Percentiles rank a stretch among this genome's conserved stretches.
phyloP scores from a whole-genome alignment of 30 jellyfish, hydroid and myxozoan genomes.

The Hydractinia symbiolongicarpus region DNA sequence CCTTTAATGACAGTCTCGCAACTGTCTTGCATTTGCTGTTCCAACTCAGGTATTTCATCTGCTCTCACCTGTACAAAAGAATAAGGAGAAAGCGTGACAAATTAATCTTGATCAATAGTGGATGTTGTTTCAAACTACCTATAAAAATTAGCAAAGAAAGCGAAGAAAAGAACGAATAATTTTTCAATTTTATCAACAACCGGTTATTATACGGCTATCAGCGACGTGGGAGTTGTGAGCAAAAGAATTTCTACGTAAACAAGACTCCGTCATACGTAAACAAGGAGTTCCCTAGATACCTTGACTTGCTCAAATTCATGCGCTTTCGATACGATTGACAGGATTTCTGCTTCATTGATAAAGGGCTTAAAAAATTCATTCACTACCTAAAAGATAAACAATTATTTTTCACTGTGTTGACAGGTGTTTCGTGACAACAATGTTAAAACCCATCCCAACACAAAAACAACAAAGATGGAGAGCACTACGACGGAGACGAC shows the following conservation, averaged over 20 bases:
- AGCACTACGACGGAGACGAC: background rate
- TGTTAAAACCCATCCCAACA: too few relatives aligned
- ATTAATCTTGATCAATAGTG: background rate
- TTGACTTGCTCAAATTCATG: constrained; percentile 91
- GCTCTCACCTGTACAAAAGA: constrained; percentile 76
- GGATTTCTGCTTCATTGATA: constrained; percentile 60
- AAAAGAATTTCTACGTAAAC: background rate
- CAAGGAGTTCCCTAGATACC: constrained; percentile 28
- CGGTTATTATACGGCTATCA: too few relatives aligned
- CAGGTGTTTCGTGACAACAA: background rate
- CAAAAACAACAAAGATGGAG: background rate
- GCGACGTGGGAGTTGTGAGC: background rate
- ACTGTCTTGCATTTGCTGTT: constrained; percentile 49
- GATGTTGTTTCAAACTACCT: background rate
- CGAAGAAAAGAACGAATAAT: background rate
- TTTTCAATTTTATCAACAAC: background rate
- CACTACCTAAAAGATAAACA: constrained; percentile 32
- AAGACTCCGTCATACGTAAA: background rate
- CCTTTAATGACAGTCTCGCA: constrained; percentile 79
- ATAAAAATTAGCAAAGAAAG: background rate
- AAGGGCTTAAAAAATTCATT: constrained; percentile 67
- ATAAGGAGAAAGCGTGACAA: background rate
- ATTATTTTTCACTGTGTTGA: too few relatives aligned
- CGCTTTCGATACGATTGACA: constrained; percentile 70
- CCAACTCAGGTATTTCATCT: constrained; percentile 91